phyloP scores from a whole-genome alignment of 2,888 invertebrate species.

The Drosophila atripex region DNA sequence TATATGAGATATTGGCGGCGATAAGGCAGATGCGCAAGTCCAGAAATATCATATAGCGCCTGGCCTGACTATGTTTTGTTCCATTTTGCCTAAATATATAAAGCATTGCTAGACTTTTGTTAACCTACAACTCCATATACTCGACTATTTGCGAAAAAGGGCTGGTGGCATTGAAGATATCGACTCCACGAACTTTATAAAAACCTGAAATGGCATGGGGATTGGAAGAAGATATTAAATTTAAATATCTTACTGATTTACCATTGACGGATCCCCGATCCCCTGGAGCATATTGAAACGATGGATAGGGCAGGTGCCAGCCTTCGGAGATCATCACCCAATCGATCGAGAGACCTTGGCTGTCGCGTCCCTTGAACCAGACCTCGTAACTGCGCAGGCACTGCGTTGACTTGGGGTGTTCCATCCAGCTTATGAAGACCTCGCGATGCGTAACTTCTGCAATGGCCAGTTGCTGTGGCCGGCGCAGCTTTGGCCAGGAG shows the following conservation, averaged over 20 bases:
- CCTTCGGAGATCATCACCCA: constrained; percentile 74
- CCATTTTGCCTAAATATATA: constrained; percentile 51
- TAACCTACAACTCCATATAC: constrained; percentile 71
- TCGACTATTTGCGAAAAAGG: constrained; percentile 78
- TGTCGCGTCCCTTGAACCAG: constrained; percentile 70
- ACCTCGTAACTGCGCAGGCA: constrained; percentile 84
- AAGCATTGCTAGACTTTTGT: constrained; percentile 45
- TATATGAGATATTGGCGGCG: constrained; percentile 60
- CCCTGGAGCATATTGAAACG: constrained; percentile 81
- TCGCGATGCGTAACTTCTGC: constrained; percentile 84
- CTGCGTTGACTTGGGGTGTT: constrained; percentile 70
- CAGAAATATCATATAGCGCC: constrained; percentile 54
- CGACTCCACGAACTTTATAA: constrained; percentile 81
- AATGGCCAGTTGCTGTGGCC: constrained; percentile 81
- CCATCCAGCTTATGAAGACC: constrained; percentile 85
- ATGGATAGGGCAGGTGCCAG: constrained; percentile 82
- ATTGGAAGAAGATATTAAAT: background rate
- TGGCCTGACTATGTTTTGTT: constrained; percentile 67
- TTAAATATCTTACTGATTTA: constrained; percentile 35
- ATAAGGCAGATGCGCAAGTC: constrained; percentile 54
- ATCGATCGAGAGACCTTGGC: constrained; percentile 35
- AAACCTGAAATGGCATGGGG: constrained; percentile 67
- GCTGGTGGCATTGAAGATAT: constrained; percentile 79
- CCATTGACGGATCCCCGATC: constrained; percentile 71
- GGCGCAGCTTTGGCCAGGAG: constrained; percentile 72